Base-by-base conservation (phyloP, 2,888 invertebrate genomes). In the Leptinotarsa rubiginosa region DNA sequence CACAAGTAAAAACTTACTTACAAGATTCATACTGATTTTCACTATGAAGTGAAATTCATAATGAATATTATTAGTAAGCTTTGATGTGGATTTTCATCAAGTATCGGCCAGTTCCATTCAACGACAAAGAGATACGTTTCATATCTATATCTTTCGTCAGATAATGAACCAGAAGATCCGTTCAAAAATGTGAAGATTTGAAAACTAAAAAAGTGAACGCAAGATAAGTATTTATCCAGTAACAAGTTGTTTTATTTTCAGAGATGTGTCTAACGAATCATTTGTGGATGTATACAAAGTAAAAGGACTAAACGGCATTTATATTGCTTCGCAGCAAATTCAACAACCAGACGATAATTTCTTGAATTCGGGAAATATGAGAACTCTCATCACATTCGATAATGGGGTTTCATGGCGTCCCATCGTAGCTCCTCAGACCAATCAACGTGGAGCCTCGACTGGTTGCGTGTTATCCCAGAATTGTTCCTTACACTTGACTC, bases 211-310 rank as follows among this genome's bases (percentile, higher is more conserved):
- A 22, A 22, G 22, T 22, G 22, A 22, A 25, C 5, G 5, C 31
- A 31, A 31, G 31, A 4, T 5, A 31, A 31, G 31, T 31, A 31
- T 31, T 5, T 31, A 31, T 31, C 0, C 31, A 31, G 4, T 15
- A 15, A 49, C 16, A 16, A 49, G 13, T 49, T 20, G 13, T 13
- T 56, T 56, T 5, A 56, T 18, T 18, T 56, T 22, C 13, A 18
- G 18, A 22, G 31, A 31, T 31, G 31, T 94, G 10, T 91, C 93
- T 0, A 93, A 95, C 78, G 94, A 95, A 78, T 90, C 95, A 0
- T 97, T 97, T 88, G 94, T 95, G 2, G 97, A 97, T 85, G 88
- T 97, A 1, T 95, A 97, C 87, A 94, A 94, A 84, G 95, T 97
- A 0, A 94, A 95, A 86, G 97, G 97, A 0, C 88, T 97, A 67